Conservation (phyloP, 23 tunicate species). For the Halocynthia aurantium region DNA sequence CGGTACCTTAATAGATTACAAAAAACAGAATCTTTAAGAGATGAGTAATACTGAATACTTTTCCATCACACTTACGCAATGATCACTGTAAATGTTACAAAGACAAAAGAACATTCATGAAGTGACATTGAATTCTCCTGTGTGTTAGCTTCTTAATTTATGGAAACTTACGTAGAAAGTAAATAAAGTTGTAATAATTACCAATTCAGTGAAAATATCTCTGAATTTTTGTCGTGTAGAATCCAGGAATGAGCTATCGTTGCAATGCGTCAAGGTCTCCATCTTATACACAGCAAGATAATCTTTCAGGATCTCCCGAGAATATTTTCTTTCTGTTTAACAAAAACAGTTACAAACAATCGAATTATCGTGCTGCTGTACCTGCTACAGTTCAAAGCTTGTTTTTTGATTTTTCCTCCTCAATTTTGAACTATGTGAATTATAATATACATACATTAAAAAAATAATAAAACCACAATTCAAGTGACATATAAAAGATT, state of each 20-base stretch:
- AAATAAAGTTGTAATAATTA: neutral
- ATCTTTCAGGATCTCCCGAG: constrained; percentile 56
- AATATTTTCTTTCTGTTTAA: constrained; percentile 58
- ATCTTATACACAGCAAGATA: constrained; percentile 41
- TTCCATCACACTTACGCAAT: neutral
- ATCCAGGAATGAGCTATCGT: constrained; percentile 56
- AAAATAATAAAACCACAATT: no score
- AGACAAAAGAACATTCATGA: no score
- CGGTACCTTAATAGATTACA: constrained; percentile 23
- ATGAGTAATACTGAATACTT: neutral
- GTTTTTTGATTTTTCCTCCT: no score
- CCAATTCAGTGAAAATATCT: constrained; percentile 32
- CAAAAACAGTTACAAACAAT: neutral
- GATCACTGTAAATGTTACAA: neutral
- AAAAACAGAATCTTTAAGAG: neutral
- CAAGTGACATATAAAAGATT: no score
- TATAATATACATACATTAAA: no score
- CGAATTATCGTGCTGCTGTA: no score
- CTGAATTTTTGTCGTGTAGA: constrained; percentile 30
- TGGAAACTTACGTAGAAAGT: no score
- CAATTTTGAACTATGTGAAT: no score
- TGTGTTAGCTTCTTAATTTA: no score
- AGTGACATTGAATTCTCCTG: no score
- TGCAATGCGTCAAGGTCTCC: constrained; percentile 29
- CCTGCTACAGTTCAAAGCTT: no score